These are phyloP conservation scores for Siniperca scherzeri DNA, from an alignment of 2,797 vertebrate species.

Conservation along the genomic window DNA sequence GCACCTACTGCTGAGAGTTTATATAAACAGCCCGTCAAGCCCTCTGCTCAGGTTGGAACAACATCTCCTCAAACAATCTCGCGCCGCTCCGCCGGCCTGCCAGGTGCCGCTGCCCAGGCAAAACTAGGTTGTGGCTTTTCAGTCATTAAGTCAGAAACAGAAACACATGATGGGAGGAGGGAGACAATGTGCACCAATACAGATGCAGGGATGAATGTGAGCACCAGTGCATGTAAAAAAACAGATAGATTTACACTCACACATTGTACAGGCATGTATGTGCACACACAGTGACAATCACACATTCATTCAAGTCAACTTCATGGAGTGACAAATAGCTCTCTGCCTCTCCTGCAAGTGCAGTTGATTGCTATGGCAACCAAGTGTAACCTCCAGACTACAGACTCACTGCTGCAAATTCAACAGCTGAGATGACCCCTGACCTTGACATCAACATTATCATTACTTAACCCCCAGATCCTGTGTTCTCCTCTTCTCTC, in stretches of 20 bases:
- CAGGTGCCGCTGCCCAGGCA: constrained; percentile 48
- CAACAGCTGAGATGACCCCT: constrained; percentile 36
- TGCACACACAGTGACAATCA: neutral
- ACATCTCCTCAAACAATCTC: constrained; percentile 64
- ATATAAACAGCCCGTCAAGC: constrained; percentile 69
- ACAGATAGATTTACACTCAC: constrained; percentile 23
- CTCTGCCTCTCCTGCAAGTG: constrained; percentile 13
- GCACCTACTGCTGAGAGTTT: constrained; percentile 72
- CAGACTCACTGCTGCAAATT: constrained; percentile 10
- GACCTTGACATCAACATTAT: constrained; percentile 35
- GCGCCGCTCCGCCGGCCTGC: constrained; percentile 34
- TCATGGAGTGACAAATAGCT: constrained; percentile 17
- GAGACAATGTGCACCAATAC: constrained; percentile 32
- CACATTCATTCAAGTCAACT: constrained; percentile 8
- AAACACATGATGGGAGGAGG: constrained; percentile 18
- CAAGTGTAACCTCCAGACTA: constrained; percentile 20
- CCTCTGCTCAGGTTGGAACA: constrained; percentile 67
- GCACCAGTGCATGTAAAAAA: constrained; percentile 28
- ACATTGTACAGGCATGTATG: neutral
- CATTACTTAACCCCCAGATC: constrained; percentile 18
- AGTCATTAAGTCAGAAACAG: constrained; percentile 52
- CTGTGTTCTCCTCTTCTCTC: neutral
- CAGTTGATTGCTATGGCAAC: constrained; percentile 37
- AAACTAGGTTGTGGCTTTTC: constrained; percentile 45
- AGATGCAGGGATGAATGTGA: constrained; percentile 33